Conservation (phyloP, 2,888 invertebrate genomes). For the Drosophila antonietae region DNA sequence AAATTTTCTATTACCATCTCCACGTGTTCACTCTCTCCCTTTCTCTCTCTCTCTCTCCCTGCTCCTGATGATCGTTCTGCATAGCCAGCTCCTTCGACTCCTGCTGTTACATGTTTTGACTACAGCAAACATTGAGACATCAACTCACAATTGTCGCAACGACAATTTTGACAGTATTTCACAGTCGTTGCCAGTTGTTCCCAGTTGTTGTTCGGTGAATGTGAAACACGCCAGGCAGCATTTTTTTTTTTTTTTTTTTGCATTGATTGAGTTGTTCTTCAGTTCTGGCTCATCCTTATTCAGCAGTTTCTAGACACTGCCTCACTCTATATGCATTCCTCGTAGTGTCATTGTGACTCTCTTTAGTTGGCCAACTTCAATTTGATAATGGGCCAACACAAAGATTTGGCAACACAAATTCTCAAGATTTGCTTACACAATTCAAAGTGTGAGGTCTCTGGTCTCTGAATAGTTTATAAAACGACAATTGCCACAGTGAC, state of each 20-base stretch:
- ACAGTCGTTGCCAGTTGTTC: conserved; percentile 23
- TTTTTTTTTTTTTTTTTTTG: conserved; percentile 32
- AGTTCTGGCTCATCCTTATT: conserved; percentile 22
- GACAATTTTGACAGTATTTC: conserved; percentile 62
- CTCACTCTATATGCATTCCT: conserved; percentile 27
- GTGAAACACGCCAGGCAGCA: conserved; percentile 55
- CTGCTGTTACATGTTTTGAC: conserved; percentile 59
- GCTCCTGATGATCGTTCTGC: conserved; percentile 6
- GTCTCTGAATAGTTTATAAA: not conserved
- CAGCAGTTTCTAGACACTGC: conserved; percentile 23
- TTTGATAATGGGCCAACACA: conserved; percentile 30
- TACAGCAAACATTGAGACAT: conserved; percentile 69
- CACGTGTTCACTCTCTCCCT: conserved; percentile 38
- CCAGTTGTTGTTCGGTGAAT: conserved; percentile 8
- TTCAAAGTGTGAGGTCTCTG: conserved; percentile 48
- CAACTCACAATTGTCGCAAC: conserved; percentile 52
- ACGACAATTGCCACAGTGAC: conserved; percentile 46
- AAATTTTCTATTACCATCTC: conserved; percentile 21
- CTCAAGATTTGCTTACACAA: conserved; percentile 23
- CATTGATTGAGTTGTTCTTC: conserved; percentile 71
- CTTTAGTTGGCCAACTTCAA: conserved; percentile 44
- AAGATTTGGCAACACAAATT: conserved; percentile 26
- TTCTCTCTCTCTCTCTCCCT: not conserved
- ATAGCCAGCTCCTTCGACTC: conserved; percentile 1
- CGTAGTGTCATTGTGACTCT: conserved; percentile 35